Conservation (phyloP, 2,113 vertebrate species). For the Heterochromis multidens region DNA sequence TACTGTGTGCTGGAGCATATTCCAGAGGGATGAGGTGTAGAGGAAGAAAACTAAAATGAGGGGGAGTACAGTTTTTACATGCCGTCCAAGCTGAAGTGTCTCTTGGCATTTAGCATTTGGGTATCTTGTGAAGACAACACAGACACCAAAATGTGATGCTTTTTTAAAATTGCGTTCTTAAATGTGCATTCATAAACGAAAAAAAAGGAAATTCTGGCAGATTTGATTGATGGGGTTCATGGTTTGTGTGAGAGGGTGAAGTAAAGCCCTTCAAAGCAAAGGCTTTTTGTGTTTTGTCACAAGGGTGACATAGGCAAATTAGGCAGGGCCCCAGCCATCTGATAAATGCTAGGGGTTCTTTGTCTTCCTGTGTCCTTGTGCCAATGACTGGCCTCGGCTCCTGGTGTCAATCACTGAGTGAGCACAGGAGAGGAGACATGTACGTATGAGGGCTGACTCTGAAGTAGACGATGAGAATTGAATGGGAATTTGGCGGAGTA, state of each 20-base stretch:
- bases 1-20: slow-evolving; percentile 34
- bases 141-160: neutral
- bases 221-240: slow-evolving; percentile 58
- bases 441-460: neutral
- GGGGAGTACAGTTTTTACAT: neutral
- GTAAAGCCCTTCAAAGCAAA: slow-evolving; percentile 15
- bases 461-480: neutral
- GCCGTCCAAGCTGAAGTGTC: neutral
- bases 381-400: slow-evolving; percentile 4
- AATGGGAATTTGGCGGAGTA: neutral
- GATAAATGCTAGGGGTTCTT: slow-evolving; percentile 53
- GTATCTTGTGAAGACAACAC: neutral
- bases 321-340: slow-evolving; percentile 60
- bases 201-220: neutral
- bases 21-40: neutral
- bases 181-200: slow-evolving; percentile 1
- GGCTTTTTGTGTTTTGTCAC: slow-evolving; percentile 62
- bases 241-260: slow-evolving; percentile 32
- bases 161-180: neutral
- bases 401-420: slow-evolving; percentile 21
- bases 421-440: neutral
- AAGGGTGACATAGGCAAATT: slow-evolving; percentile 59
- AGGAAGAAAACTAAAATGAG: neutral
- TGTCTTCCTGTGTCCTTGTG: slow-evolving; percentile 39
- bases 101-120: neutral